Percentiles rank a stretch among this genome's conserved stretches.
These are phyloP conservation scores for Pantelozetes paolii DNA, from an alignment of 2,888 invertebrate genomes.

Conservation along the genomic window DNA sequence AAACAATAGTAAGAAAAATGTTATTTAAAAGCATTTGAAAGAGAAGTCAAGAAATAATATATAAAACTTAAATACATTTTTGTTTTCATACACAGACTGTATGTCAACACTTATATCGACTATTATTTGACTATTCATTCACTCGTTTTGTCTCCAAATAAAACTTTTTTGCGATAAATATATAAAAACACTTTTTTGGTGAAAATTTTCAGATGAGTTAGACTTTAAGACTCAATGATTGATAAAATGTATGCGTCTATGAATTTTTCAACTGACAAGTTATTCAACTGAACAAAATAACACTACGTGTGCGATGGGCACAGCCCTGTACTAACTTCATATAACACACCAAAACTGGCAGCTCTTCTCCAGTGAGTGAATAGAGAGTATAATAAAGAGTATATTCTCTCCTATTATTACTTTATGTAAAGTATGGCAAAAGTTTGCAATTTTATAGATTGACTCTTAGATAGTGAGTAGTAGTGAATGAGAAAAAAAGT, in stretches of 20 bases:
- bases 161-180: constrained; percentile 1
- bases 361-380: background rate
- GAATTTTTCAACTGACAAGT: constrained; percentile 23
- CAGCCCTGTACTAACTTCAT: background rate
- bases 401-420: constrained; percentile 17
- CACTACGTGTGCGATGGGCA: background rate
- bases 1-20: too few relatives aligned
- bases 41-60: background rate
- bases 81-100: background rate
- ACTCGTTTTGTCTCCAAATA: background rate
- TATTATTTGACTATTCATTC: background rate
- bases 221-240: constrained; percentile 15
- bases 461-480: background rate
- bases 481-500: background rate
- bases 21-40: background rate
- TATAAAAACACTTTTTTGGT: background rate
- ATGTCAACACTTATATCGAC: background rate
- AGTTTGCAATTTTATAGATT: constrained; percentile 28
- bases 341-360: background rate
- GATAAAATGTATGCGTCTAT: constrained; percentile 26
- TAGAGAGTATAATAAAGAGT: constrained; percentile 14
- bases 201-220: constrained; percentile 4
- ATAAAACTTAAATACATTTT: background rate
- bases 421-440: constrained; percentile 31
- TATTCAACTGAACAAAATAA: constrained; percentile 25